A percentile compares a stretch with the other conserved stretches of the same genome.
Conservation (phyloP, 2,113 vertebrate species). For the Cynocephalus volans region DNA sequence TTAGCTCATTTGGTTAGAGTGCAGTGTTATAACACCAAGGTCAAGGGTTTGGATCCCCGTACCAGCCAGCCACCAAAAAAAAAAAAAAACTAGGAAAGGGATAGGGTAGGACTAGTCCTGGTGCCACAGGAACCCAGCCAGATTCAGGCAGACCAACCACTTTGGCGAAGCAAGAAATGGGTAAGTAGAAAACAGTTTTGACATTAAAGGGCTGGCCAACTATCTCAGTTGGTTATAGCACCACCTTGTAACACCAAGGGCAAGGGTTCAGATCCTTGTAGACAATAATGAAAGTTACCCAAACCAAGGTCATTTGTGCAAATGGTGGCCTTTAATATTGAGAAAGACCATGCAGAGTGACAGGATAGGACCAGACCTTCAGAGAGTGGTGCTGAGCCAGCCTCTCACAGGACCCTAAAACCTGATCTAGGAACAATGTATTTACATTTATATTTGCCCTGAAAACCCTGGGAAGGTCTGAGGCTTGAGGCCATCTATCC, state of each 20-base stretch:
- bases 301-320: constrained; percentile 24
- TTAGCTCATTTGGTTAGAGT: too few species aligned
- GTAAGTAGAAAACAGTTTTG: too few species aligned
- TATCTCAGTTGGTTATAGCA: too few species aligned
- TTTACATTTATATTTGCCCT: constrained; percentile 47
- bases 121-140: not conserved
- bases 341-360: constrained; percentile 63
- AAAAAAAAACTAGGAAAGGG: too few species aligned
- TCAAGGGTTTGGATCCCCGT: too few species aligned
- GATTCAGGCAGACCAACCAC: not conserved
- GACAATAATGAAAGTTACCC: not conserved
- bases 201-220: too few species aligned
- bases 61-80: too few species aligned
- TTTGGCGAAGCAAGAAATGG: not conserved
- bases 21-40: too few species aligned
- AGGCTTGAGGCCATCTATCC: not conserved
- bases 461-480: not conserved
- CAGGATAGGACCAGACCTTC: not conserved
- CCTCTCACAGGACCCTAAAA: not conserved
- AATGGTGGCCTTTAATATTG: constrained; percentile 73
- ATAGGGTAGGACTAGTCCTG: not conserved
- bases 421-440: constrained; percentile 9
- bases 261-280: too few species aligned
- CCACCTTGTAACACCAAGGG: too few species aligned
- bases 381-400: not conserved